A percentile compares a stretch with the other conserved stretches of the same genome.
phyloP scores from a whole-genome alignment of 2,113 vertebrate species.

The Bos indicus region DNA sequence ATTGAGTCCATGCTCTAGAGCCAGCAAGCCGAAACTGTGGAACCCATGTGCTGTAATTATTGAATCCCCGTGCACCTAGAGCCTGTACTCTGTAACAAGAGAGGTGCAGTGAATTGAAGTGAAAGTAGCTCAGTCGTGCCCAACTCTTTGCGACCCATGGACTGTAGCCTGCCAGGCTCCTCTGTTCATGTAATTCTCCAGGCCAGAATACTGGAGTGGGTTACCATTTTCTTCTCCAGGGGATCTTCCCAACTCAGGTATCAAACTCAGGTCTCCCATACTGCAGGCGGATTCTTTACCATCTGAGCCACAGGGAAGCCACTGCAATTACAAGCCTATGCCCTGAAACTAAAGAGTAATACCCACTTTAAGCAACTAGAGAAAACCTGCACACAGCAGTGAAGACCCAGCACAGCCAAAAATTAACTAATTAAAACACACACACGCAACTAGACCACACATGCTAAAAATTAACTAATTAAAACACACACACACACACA shows the following conservation, averaged over 20 bases:
- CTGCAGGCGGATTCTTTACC: not conserved
- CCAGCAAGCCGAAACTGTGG: accelerated
- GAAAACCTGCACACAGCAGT: not conserved
- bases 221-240: not conserved
- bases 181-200: not conserved
- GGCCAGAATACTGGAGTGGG: not conserved
- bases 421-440: not conserved
- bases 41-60: not conserved
- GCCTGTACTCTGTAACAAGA: not conserved
- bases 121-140: not conserved
- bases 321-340: not conserved
- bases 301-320: not conserved
- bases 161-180: not conserved
- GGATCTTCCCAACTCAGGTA: not conserved
- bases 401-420: not conserved
- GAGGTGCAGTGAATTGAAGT: not conserved
- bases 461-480: too few relatives aligned
- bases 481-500: not conserved
- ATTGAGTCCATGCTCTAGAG: not conserved
- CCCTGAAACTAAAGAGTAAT: not conserved
- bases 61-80: not conserved
- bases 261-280: not conserved
- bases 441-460: too few relatives aligned
- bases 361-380: not conserved
- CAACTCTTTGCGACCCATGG: not conserved